Evolutionary conservation across 2,113 vertebrate species (phyloP).

Genomic region (Clupea harengus): DNA sequence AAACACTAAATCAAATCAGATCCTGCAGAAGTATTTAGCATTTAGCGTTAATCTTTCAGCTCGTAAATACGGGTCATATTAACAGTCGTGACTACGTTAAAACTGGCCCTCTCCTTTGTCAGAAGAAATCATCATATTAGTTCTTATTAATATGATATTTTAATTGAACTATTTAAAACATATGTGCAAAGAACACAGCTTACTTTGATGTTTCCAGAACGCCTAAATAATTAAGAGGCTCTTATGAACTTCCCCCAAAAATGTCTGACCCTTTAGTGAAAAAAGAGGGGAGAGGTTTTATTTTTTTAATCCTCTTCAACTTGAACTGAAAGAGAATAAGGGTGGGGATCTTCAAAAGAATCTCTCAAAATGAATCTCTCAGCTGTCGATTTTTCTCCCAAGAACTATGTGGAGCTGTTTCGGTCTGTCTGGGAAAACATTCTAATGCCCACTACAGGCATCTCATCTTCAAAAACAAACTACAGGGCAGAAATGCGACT

Average conservation of each 20-base stretch:
- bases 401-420: not conserved
- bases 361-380: conserved; percentile 31
- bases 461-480: not conserved
- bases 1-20: not conserved
- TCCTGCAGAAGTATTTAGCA: not conserved
- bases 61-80: not conserved
- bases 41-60: not conserved
- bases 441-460: not conserved
- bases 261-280: conserved; percentile 56
- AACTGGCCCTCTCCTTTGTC: conserved; percentile 45
- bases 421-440: not conserved
- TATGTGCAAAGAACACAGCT: conserved; percentile 59
- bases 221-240: conserved; percentile 71
- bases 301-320: not conserved
- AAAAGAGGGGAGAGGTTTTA: not conserved
- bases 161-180: conserved; percentile 69
- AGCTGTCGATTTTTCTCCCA: conserved; percentile 19
- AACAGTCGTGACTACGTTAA: not conserved
- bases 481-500: not conserved
- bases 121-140: conserved; percentile 63
- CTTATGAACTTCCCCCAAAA: conserved; percentile 64
- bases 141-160: conserved; percentile 68
- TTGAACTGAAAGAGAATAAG: conserved; percentile 12
- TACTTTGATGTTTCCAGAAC: conserved; percentile 65
- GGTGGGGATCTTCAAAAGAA: conserved; percentile 26